phyloP scores from a whole-genome alignment of 2,888 invertebrate species.

The Athrips mouffetella region DNA sequence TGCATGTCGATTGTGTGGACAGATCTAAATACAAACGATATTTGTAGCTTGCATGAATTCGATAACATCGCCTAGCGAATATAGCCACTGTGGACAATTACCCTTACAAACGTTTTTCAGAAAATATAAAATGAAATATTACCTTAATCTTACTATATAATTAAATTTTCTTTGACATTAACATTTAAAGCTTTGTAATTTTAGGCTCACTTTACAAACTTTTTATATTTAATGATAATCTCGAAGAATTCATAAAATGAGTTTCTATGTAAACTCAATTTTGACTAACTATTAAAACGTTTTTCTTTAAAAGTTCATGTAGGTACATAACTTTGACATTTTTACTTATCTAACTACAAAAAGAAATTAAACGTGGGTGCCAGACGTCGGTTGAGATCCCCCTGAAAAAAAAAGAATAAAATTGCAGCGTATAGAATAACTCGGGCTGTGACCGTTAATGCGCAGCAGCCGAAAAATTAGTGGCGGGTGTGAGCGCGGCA shows the following conservation, averaged over 20 bases:
- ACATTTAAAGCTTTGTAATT: constrained; percentile 66
- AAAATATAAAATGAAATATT: not conserved
- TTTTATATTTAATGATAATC: not conserved
- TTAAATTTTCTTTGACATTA: constrained; percentile 61
- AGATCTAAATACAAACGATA: too few species aligned
- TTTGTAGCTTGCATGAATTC: too few species aligned
- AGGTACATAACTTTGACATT: not conserved
- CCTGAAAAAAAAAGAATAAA: constrained; percentile 40
- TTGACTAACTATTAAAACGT: not conserved
- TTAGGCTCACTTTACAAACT: constrained; percentile 46
- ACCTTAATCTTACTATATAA: not conserved
- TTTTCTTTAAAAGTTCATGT: too few species aligned
- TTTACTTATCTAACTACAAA: not conserved
- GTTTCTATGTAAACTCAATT: not conserved
- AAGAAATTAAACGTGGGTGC: constrained; percentile 60
- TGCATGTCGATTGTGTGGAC: too few species aligned
- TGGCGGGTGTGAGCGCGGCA: too few species aligned
- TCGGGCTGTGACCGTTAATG: too few species aligned
- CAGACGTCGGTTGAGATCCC: constrained; percentile 45
- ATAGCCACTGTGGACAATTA: too few species aligned
- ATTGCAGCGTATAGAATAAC: too few species aligned
- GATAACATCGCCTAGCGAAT: too few species aligned
- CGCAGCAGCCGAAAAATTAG: too few species aligned
- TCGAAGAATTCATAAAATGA: not conserved
- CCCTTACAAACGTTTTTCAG: not conserved